These are phyloP conservation scores for Drusus annulatus DNA, from an alignment of 1,140 invertebrate genomes.

Conservation along the genomic window DNA sequence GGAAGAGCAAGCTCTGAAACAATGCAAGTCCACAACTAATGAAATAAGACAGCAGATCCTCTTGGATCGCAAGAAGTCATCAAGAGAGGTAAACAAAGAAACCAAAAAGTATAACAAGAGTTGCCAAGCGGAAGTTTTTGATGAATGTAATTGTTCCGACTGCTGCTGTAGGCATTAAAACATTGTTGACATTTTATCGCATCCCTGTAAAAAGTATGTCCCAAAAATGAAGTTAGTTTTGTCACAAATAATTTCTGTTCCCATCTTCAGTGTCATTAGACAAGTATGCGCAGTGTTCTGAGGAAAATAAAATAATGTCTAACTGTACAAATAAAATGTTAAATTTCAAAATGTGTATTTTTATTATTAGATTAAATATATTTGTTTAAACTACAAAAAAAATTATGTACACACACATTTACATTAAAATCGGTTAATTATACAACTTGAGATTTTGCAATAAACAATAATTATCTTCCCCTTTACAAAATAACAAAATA, in stretches of 20 bases:
- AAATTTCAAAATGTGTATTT: conserved; percentile 49
- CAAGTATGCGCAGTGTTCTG: neutral
- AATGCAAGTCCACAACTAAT: neutral
- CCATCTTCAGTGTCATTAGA: neutral
- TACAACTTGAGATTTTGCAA: conserved; percentile 60
- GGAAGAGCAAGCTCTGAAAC: conserved; percentile 18
- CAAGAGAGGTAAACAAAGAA: neutral
- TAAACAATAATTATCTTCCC: conserved; percentile 55
- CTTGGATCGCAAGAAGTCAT: neutral
- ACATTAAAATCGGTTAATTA: conserved; percentile 61
- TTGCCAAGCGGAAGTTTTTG: neutral
- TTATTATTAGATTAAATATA: conserved; percentile 48
- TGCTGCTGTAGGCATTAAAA: neutral
- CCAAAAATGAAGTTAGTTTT: neutral
- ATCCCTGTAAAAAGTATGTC: too few species aligned
- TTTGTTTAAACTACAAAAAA: conserved; percentile 49
- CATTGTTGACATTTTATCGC: neutral
- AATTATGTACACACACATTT: conserved; percentile 59
- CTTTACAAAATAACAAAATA: conserved; percentile 61
- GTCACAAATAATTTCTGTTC: neutral
- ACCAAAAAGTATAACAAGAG: conserved; percentile 9
- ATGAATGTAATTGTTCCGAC: neutral
- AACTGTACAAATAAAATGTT: conserved; percentile 46
- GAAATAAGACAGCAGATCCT: neutral
- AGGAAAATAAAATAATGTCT: neutral